These are phyloP conservation scores for Machaerirhynchus nigripectus DNA, from an alignment of 2,113 vertebrate genomes.

Conservation along the genomic window DNA sequence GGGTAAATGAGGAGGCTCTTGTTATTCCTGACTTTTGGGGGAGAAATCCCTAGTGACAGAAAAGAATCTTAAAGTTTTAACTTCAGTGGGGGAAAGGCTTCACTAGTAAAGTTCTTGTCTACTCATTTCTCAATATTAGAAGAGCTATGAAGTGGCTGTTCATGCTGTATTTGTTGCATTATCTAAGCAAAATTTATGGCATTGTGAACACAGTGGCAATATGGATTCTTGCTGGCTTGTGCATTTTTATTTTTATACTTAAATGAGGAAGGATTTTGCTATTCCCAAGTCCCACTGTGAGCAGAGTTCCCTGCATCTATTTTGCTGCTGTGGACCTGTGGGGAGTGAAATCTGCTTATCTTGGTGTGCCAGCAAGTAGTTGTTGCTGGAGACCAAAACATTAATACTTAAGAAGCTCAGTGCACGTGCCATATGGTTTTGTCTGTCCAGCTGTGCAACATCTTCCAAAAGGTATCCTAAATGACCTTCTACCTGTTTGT, in stretches of 20 bases:
- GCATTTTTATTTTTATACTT: background rate
- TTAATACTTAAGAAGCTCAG: background rate
- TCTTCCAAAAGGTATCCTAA: background rate
- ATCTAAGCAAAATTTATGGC: background rate
- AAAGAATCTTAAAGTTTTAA: background rate
- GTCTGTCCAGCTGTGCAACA: background rate
- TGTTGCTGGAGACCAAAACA: background rate
- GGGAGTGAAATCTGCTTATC: conserved; percentile 49
- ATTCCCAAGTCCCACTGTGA: background rate
- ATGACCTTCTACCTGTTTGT: background rate
- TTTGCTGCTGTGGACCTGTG: background rate
- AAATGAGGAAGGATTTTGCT: conserved; percentile 1
- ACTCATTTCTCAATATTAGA: background rate
- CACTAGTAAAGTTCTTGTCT: background rate
- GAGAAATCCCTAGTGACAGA: background rate
- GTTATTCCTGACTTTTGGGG: background rate
- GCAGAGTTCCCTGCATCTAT: background rate
- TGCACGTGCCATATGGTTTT: background rate
- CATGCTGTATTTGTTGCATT: background rate
- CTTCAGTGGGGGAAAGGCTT: background rate
- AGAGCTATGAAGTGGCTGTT: background rate
- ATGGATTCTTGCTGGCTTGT: background rate
- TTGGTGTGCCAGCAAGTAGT: background rate
- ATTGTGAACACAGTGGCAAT: background rate
- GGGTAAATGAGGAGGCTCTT: background rate